Conservation (phyloP, 2,113 vertebrate genomes). For the Tychaedon coryphoeus region DNA sequence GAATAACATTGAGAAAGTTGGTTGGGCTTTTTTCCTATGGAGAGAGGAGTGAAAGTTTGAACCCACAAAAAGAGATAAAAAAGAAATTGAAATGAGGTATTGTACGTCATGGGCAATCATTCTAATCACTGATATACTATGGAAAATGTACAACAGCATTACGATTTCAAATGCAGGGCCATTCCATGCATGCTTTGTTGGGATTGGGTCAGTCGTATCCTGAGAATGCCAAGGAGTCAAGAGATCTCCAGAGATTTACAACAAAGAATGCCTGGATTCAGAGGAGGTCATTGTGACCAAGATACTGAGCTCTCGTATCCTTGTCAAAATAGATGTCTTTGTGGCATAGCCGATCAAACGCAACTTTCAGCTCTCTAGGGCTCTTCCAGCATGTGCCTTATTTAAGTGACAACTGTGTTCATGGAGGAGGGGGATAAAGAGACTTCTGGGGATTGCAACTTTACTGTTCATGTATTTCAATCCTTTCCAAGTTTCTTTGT, state of each 20-base stretch:
- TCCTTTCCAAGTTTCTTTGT: neutral
- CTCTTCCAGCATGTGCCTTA: neutral
- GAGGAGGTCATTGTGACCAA: neutral
- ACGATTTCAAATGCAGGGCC: neutral
- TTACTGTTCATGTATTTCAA: neutral
- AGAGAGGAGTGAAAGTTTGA: neutral
- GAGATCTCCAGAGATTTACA: neutral
- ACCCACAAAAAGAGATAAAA: neutral
- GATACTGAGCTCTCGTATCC: neutral
- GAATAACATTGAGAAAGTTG: neutral
- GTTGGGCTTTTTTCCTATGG: neutral
- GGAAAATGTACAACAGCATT: neutral
- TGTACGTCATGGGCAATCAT: neutral
- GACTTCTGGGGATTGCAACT: neutral
- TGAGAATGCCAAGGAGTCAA: neutral
- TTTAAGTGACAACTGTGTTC: neutral
- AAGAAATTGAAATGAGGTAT: neutral
- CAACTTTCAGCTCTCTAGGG: neutral
- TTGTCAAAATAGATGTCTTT: neutral
- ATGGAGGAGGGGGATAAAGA: neutral
- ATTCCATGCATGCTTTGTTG: neutral
- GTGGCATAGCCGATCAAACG: neutral
- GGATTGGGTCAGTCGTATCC: neutral
- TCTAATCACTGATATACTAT: neutral
- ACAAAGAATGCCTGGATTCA: neutral